Conservation (phyloP, 2,113 vertebrate species). For the Oostethus manadensis region DNA sequence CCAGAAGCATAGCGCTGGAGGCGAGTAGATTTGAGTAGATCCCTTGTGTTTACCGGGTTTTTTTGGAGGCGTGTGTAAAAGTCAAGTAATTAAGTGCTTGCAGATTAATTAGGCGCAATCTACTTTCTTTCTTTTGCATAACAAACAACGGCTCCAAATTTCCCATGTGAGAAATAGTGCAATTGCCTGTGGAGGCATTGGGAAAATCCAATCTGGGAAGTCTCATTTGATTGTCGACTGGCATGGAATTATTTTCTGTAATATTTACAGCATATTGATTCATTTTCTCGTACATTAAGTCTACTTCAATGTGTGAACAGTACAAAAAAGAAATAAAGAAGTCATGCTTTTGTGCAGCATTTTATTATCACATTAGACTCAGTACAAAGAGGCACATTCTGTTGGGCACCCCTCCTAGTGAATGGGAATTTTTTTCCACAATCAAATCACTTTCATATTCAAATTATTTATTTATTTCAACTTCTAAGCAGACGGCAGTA, state of each 20-base stretch:
- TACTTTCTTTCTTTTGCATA: conserved; percentile 58
- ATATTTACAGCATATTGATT: neutral
- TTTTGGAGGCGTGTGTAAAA: conserved; percentile 35
- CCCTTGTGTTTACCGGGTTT: conserved; percentile 43
- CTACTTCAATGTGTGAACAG: conserved; percentile 8
- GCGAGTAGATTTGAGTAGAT: conserved; percentile 37
- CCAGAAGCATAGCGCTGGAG: conserved; percentile 18
- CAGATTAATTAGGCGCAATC: conserved; percentile 66
- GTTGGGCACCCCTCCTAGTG: conserved; percentile 14
- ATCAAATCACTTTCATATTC: conserved; percentile 8
- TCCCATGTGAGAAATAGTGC: conserved; percentile 35
- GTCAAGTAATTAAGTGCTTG: conserved; percentile 65
- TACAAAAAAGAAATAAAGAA: neutral
- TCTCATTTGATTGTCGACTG: conserved; percentile 17
- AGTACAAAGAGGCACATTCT: conserved; percentile 28
- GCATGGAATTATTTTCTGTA: neutral
- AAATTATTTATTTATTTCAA: conserved; percentile 16
- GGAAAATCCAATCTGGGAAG: no score
- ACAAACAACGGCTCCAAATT: conserved; percentile 61
- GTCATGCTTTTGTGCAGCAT: neutral
- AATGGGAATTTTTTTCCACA: conserved; percentile 27
- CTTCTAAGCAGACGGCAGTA: conserved; percentile 33
- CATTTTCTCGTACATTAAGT: conserved; percentile 11
- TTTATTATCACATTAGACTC: conserved; percentile 15
- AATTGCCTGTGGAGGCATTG: no score